Base-by-base conservation (phyloP, 2,113 vertebrate species). In the Oostethus manadensis region DNA sequence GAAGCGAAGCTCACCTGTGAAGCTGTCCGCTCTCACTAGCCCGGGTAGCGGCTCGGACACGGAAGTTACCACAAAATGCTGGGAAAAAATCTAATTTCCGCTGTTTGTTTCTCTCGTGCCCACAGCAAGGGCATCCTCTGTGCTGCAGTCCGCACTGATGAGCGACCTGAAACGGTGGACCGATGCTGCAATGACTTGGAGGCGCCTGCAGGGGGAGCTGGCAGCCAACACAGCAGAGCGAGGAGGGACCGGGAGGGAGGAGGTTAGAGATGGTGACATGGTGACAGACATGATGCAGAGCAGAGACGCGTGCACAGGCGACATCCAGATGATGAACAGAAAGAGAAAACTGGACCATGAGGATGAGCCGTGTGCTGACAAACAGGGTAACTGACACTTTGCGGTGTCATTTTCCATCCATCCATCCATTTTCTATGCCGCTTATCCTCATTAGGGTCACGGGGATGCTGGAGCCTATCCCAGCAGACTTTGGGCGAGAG, bases 1-100 rank as follows among this genome's bases (percentile, higher is more conserved):
- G 51, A 90, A 85, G 78, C 88, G 83, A 61, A 80, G 62, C 2
- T 20, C 80, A 0, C 88, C 93, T 0, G 33, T 84, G 16, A 22
- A 3, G 2, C 63, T 93, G 3, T 18, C 68, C 9, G 13, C 53
- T 11, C 35, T 70, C 58, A 46, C 14, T 15, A 80, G 29, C 63
- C 44, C 62, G 80, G 86, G 87, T 87, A 77, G 8, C 18, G 13
- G 11, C 13, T 51, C 10, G 40, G 21, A n/a, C 22, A 38, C 40
- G 3, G 23, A 18, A 61, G 23, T 13, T 7, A 11, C 10, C 13
- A 42, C 13, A 40, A 1, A 14, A 20, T 8, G 26, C 42, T n/a
- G 42, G 2, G n/a, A n/a, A 51, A 8, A 17, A 26, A n/a, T 8
- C 2, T 8, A 44, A 15, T 3, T n/a, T 23, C 6, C 14, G 49